Conservation (phyloP, 2,888 invertebrate genomes). For the Clostera curtula region DNA sequence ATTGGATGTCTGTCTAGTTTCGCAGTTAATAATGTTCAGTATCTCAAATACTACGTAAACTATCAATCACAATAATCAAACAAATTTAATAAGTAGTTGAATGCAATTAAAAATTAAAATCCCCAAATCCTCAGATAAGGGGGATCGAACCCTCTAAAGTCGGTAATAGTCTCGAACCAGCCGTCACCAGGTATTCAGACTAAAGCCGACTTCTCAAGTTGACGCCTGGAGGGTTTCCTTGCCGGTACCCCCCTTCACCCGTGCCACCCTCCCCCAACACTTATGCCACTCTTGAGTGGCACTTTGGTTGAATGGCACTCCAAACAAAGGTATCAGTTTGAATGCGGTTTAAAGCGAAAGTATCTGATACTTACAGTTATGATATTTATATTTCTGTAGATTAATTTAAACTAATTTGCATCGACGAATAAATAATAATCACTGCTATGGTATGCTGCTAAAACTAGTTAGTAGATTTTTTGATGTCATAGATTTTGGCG, state of each 20-base stretch:
- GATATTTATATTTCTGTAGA: no score
- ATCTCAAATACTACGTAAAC: no score
- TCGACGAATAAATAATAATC: no score
- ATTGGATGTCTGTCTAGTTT: no score
- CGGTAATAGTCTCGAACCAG: slow-evolving; percentile 66
- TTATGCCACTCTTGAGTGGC: slow-evolving; percentile 16
- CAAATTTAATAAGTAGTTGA: no score
- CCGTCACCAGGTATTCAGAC: slow-evolving; percentile 37
- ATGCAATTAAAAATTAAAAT: slow-evolving; percentile 5
- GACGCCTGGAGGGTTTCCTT: slow-evolving; percentile 48
- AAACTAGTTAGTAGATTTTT: no score
- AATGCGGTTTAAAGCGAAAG: slow-evolving; percentile 33
- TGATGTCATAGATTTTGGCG: no score
- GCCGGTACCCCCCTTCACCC: slow-evolving; percentile 18
- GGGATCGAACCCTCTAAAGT: slow-evolving; percentile 39
- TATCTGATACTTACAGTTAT: no score
- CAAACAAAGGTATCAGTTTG: slow-evolving; percentile 56
- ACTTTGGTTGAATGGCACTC: slow-evolving; percentile 19
- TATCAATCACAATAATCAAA: no score
- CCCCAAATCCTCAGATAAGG: slow-evolving; percentile 39
- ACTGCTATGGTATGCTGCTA: no score
- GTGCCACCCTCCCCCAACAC: slow-evolving; percentile 15
- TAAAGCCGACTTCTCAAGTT: slow-evolving; percentile 64
- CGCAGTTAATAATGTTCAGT: no score
- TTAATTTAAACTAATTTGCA: no score